Percentiles rank a stretch among this genome's conserved stretches.
Evolutionary conservation across 2,888 invertebrate genomes (phyloP).

Genomic region (Macrophya annulata): DNA sequence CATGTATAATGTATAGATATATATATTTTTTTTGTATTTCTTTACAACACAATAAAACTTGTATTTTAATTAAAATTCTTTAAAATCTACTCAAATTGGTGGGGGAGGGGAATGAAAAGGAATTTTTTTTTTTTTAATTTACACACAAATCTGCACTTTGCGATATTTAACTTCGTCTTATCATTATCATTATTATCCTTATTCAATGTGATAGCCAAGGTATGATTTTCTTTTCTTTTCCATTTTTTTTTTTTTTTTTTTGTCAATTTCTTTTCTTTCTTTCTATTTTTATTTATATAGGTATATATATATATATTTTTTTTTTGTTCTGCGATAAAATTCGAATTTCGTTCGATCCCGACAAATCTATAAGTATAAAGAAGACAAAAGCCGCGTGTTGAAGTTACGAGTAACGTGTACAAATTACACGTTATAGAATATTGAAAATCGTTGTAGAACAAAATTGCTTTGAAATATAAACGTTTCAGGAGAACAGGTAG

Average conservation of each 20-base stretch:
- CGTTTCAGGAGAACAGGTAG: neutral
- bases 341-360: neutral
- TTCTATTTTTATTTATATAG: too few species aligned
- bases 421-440: constrained; percentile 14
- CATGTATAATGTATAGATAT: neutral
- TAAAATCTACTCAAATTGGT: too few species aligned
- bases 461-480: neutral
- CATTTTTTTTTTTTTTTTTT: neutral
- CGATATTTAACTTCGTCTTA: neutral
- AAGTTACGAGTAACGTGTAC: neutral
- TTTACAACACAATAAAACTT: neutral
- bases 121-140: neutral
- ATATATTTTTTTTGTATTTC: neutral
- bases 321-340: too few species aligned
- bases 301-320: too few species aligned
- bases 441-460: constrained; percentile 29
- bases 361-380: neutral
- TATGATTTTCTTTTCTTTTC: neutral
- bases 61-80: neutral
- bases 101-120: neutral
- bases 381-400: neutral
- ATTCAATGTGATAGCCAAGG: too few species aligned
- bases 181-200: too few species aligned
- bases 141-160: neutral
- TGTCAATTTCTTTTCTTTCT: neutral